Evolutionary conservation across 2,113 vertebrate genomes (phyloP), one percentile per base, ranked within the genome.

Genomic region (Lamprologus tigripictilis): DNA sequence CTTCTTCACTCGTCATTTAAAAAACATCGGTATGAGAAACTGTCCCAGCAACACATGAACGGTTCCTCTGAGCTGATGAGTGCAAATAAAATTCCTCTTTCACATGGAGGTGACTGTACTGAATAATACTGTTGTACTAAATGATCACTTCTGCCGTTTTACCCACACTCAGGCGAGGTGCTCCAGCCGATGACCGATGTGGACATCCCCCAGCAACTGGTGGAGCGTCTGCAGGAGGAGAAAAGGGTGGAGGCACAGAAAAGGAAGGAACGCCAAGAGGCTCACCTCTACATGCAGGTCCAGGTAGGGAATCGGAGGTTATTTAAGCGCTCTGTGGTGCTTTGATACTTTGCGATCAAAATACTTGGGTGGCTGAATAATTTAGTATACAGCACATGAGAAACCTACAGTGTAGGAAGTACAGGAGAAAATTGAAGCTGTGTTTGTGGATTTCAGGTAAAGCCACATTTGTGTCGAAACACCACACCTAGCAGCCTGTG

Each of bases 241-340:
- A 99, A 99, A n/a, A 95, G 98, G 91, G 98, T 99, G 83, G 98
- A 99, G 94, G 99, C 99, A 4, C 99, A 99, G 94, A 99, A 99
- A 94, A 97, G 99, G 90, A 99, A 99, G 96, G 99, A 99, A 92
- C 97, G 98, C 16, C 99, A 99, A 92, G 98, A 99, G 94, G 99
- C 99, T 87, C 98, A 99, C 66, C 98, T 99, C 76, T 99, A 99
- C 93, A 99, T 99, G 98, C 99, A 99, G 97, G 98, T 99, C 88
- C 99, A 99, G 99, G 99, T 99, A 91, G 28, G 93, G 58, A 68
- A 83, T 16, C 5, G 3, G 26, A 45, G 7, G 40, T 16, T 31
- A 13, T 37, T 82, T 3, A 28, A 53, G 47, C 1, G 45, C 45
- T 26, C 42, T 49, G 16, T 37, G 54, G 35, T 42, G 16, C 53